A percentile compares a stretch with the other conserved stretches of the same genome.
Conservation (phyloP, 2,797 vertebrate species). For the Carcharodon carcharias region DNA sequence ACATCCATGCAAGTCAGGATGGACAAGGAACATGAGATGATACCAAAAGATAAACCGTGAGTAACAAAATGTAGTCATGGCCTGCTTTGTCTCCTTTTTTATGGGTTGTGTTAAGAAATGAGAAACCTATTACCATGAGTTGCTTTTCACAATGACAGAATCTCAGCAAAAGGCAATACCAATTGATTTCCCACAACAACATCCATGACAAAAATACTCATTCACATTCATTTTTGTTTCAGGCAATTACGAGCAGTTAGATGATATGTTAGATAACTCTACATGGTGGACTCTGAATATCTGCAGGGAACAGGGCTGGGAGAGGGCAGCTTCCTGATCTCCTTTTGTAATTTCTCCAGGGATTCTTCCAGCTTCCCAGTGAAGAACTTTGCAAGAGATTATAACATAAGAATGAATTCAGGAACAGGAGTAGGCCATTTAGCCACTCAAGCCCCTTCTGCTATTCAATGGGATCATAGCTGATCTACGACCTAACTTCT, state of each 20-base stretch:
- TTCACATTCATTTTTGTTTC: not conserved
- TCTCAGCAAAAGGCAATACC: not conserved
- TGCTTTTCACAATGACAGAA: too few species aligned
- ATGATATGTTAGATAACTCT: not conserved
- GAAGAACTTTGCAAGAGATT: not conserved
- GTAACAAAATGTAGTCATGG: not conserved
- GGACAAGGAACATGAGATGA: not conserved
- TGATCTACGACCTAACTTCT: not conserved
- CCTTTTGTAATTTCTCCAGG: not conserved
- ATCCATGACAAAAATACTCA: not conserved
- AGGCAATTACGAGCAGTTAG: not conserved
- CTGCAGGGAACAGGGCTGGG: not conserved
- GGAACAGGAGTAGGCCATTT: not conserved
- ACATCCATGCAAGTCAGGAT: not conserved
- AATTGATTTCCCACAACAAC: not conserved
- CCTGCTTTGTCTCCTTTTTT: not conserved
- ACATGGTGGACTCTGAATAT: not conserved
- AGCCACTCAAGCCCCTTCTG: not conserved
- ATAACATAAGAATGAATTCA: not conserved
- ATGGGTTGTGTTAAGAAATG: not conserved
- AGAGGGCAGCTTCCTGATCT: too few species aligned
- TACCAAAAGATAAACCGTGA: not conserved
- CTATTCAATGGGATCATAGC: not conserved
- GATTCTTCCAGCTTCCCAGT: not conserved
- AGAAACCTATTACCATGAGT: not conserved